phyloP scores from a whole-genome alignment of 2,113 vertebrate genomes.

The Mormyrus lacerda region DNA sequence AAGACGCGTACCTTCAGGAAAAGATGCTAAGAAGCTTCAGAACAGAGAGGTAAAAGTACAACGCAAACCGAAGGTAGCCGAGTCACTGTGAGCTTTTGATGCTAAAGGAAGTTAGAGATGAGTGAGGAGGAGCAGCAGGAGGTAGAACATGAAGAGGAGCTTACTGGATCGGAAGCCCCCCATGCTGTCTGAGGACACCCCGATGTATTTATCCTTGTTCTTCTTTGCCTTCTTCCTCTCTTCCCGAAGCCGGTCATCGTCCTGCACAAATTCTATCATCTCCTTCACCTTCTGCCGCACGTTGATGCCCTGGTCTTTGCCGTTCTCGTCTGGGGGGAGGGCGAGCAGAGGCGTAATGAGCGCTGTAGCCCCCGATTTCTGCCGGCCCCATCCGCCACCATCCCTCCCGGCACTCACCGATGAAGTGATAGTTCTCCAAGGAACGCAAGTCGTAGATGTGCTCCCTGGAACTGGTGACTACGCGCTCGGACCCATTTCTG shows the following conservation, averaged over 20 bases:
- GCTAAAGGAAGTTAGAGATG: neutral
- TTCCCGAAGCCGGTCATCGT: conserved; percentile 88
- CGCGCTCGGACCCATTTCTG: conserved; percentile 96
- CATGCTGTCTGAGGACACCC: conserved; percentile 86
- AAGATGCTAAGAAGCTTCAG: neutral
- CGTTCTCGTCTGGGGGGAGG: conserved; percentile 77
- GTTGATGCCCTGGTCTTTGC: conserved; percentile 96
- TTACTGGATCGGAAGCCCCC: conserved; percentile 56
- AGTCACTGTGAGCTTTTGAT: neutral
- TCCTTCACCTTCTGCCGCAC: conserved; percentile 98
- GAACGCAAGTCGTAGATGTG: conserved; percentile 99
- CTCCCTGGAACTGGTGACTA: conserved; percentile 97
- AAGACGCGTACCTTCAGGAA: neutral
- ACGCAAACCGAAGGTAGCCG: neutral
- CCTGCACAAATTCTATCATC: conserved; percentile 89
- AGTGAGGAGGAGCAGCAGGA: neutral
- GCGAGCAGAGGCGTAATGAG: neutral
- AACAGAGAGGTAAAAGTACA: neutral
- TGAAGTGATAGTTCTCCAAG: conserved; percentile 97
- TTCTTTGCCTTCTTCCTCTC: conserved; percentile 98
- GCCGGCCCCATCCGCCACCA: neutral
- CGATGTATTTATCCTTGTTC: conserved; percentile 95
- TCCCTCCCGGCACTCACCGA: conserved; percentile 66
- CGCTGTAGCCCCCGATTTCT: neutral
- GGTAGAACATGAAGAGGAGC: neutral